Evolutionary conservation across 2,113 vertebrate species (phyloP), one percentile per base, ranked within the genome.

Genomic region (Atractosteus spatula): DNA sequence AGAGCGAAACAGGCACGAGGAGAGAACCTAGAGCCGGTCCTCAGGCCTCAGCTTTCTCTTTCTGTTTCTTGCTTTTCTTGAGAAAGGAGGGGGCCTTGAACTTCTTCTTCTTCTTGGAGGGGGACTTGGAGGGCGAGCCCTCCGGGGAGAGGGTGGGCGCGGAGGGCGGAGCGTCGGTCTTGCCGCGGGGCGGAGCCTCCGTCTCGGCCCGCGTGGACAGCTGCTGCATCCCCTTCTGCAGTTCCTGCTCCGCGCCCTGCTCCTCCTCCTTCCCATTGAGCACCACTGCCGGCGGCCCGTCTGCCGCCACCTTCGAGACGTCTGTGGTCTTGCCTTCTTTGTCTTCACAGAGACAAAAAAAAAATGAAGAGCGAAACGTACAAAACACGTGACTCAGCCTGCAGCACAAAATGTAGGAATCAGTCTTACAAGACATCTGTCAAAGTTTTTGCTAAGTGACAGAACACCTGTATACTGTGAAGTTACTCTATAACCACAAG

Each of bases 21-120:
- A 11, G 66, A 55, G 44, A 42, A 45, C 42, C 29, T 29, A 8
- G n/a, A 12, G 8, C 14, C 10, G 16, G 55, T 13, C 2, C 10
- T 98, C 94, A 99, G 69, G 93, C 92, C 82, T 99, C 97, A 0
- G 83, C 92, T 62, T 98, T 98, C 80, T 98, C 96, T 85, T 98
- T 99, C 89, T 97, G 97, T 85, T 94, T 94, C 85, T 94, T 94
- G 85, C 94, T 96, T 83, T 99, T 99, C 82, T 98, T 98, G 84
- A 99, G 91, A 87, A 99, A 99, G 0, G 96, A 98, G 0, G 97
- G 97, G 3, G 97, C 96, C 83, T 98, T 96, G 91, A 99, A 99
- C 88, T 99, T 99, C 93, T 99, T 99, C 76, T 99, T 99, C 91
- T 99, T 99, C 91, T 99, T 99, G 14, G 96, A 98, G 0, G 97